Base-by-base conservation (phyloP, 2,113 vertebrate species). In the Dicerorhinus sumatrensis region DNA sequence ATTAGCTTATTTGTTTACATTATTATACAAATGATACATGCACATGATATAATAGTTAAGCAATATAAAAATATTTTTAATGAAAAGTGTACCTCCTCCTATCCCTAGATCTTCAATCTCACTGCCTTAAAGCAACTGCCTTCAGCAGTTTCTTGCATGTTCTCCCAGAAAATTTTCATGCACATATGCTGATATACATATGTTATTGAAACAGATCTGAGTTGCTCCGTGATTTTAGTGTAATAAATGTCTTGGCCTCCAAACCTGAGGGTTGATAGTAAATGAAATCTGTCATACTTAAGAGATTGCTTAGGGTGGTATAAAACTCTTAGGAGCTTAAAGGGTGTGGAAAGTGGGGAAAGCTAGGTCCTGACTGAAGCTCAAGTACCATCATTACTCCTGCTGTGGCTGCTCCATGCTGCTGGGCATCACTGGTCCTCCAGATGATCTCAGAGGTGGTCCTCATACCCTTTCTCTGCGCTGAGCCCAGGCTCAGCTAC, bases 201-300 rank as follows among this genome's bases (percentile, higher is more conserved):
- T 20, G 4, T 46, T 39, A 67, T 8, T 65, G 36, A 6, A 75
- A 75, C 6, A 56, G 39, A 14, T 67, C 72, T 83, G 48, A 42
- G 39, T 88, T 91, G 54, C 8, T 36, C 25, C 21, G 10, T 39
- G 42, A 39, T 84, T 89, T 72, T 88, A 65, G 20, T 46, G 7
- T 63, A 80, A 48, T 76, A 77, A 51, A 62, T 42, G 25, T 73
- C 63, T 79, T 13, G 4, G 8, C 11, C 18, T 33, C 14, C 46
- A 39, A 31, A 58, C n/a, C 25, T 60, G 85, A 95, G 83, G 25
- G 17, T 65, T 81, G 62, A 62, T 62, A 62, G 51, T 58, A 82
- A 76, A 65, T 73, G 16, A 93, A 87, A 80, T 65, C 21, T 42
- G 2, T 72, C n/a, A 8, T 72, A 13, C 13, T 58, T 91, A 23